Conservation (phyloP, 2,797 vertebrate species). For the Euthynnus affinis region DNA sequence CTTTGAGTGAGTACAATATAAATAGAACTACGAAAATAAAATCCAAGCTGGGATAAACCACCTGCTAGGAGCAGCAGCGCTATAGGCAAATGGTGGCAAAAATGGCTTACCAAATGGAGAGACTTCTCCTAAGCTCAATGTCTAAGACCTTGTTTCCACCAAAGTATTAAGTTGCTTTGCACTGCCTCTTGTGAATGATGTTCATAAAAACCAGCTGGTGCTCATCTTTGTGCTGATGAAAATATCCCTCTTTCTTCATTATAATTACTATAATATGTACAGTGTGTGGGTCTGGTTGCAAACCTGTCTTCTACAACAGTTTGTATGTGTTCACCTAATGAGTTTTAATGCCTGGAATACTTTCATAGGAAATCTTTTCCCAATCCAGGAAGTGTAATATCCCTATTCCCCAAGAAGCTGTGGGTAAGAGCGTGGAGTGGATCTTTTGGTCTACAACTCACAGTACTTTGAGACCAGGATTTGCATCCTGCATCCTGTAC, state of each 20-base stretch:
- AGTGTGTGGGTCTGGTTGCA: slow-evolving; percentile 32
- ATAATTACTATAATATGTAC: slow-evolving; percentile 37
- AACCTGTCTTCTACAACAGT: slow-evolving; percentile 20
- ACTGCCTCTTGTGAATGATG: slow-evolving; percentile 24
- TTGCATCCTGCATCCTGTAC: not conserved
- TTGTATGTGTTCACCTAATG: not conserved
- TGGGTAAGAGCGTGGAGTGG: not conserved
- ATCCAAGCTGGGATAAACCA: not conserved
- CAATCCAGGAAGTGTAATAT: not conserved
- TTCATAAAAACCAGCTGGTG: not conserved
- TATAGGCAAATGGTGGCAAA: not conserved
- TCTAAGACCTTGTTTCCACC: slow-evolving; percentile 15
- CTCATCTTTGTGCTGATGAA: not conserved
- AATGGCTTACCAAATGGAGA: not conserved
- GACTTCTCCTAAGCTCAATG: not conserved
- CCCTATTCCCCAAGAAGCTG: not conserved
- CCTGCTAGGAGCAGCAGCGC: not conserved
- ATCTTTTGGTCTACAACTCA: not conserved
- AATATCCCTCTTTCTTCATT: slow-evolving; percentile 22
- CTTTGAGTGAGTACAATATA: slow-evolving; percentile 5
- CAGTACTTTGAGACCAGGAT: not conserved
- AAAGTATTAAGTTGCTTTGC: slow-evolving; percentile 16
- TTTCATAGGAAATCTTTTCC: too few species aligned
- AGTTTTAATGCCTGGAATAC: not conserved
- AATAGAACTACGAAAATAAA: slow-evolving; percentile 16